Evolutionary conservation across 2,797 vertebrate species (phyloP), one percentile per base, ranked within the genome.

Genomic region (Oreonectes daqikongensis): DNA sequence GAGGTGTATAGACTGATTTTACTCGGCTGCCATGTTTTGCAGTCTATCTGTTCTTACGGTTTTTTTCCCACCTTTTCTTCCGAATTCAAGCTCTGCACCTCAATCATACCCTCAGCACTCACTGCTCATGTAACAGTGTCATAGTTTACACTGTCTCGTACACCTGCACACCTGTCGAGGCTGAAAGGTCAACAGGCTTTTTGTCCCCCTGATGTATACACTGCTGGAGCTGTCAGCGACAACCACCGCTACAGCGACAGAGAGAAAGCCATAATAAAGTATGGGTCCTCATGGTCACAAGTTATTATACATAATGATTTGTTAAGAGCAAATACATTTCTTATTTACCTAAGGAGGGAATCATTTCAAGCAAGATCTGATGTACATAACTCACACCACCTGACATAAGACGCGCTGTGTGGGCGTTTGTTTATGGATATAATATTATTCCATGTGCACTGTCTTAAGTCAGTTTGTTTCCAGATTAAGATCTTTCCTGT

Each of bases 201-300:
- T n/a, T 61, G 57, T 61, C 67, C 53, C 15, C 60, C 40, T 48
- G 32, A 60, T 48, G 65, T 68, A 59, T 50, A 75, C 73, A 46
- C 53, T 24, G 73, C 55, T 30, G 53, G 64, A 48, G 28, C 40
- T 68, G 73, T 66, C 64, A n/a, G 28, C 38, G 55, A 15, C 42
- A 35, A 75, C 28, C 14, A 38, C 35, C 73, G 67, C 64, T 64
- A 44, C 63, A 67, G 72, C n/a, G 5, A 75, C 64, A 75, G 35
- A 17, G 57, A 61, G 55, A 48, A 11, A 48, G 52, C 32, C 15
- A 1, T 0, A 28, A 46, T 68, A 60, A 48, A n/a, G n/a, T 11
- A 20, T 3, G 0, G 42, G 30, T 66, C 32, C 40, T 57, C 5
- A 20, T 24, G 38, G 46, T 5, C 35, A 42, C 35, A 48, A 59